These are phyloP conservation scores for Haliclystus octoradiatus DNA, from an alignment of 30 jellyfish, hydroid and myxozoan species.

Conservation along the genomic window DNA sequence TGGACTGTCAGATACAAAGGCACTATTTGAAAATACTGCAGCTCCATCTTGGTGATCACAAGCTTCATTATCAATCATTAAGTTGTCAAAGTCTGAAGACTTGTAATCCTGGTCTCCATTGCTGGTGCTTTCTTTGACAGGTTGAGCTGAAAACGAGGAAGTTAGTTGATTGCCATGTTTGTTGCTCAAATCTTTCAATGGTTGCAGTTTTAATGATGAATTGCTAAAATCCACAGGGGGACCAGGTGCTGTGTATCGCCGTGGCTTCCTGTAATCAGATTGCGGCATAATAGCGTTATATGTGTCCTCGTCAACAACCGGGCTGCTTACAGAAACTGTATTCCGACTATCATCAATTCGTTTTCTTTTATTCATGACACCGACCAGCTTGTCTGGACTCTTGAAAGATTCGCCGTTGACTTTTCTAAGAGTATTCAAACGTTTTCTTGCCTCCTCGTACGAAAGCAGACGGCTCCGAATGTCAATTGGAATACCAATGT, in stretches of 20 bases:
- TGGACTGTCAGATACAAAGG: background rate
- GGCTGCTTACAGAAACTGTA: background rate
- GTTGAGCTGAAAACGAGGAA: background rate
- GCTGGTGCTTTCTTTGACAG: background rate
- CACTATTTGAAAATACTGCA: background rate
- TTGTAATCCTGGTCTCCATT: background rate
- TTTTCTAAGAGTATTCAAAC: background rate
- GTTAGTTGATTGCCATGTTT: background rate
- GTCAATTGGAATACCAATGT: slow-evolving; percentile 11
- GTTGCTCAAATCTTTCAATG: background rate
- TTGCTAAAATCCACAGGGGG: background rate
- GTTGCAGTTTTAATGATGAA: background rate
- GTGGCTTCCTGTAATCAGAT: background rate
- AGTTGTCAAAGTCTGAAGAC: background rate
- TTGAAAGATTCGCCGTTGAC: background rate
- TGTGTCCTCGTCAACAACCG: background rate
- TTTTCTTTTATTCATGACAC: background rate
- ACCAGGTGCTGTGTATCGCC: background rate
- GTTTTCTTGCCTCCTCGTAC: slow-evolving; percentile 6
- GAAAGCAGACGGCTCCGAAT: slow-evolving; percentile 23
- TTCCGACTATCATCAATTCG: background rate
- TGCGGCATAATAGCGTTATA: background rate
- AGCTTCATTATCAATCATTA: no score
- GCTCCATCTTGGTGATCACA: background rate
- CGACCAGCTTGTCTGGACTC: background rate